Percentiles rank a stretch among this genome's conserved stretches.
phyloP scores from a whole-genome alignment of 2,797 vertebrate genomes.

The Choloepus didactylus region DNA sequence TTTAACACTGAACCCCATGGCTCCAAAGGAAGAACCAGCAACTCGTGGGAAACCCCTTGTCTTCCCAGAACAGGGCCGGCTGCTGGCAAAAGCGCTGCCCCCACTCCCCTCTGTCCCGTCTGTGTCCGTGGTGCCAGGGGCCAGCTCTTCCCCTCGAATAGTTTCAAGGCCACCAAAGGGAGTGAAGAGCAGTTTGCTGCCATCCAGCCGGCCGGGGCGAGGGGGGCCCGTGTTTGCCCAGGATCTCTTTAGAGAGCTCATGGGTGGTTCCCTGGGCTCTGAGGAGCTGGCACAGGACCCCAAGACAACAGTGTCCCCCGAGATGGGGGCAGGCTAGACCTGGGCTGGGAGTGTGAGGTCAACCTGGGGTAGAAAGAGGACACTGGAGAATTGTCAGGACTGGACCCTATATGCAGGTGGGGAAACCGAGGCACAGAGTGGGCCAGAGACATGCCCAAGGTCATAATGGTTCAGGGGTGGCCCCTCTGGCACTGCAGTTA shows the following conservation, averaged over 20 bases:
- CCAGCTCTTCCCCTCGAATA: neutral
- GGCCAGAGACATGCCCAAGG: neutral
- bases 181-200: neutral
- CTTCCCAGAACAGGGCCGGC: neutral
- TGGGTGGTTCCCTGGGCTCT: neutral
- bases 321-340: neutral
- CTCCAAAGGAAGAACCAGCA: neutral
- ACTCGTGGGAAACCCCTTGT: neutral
- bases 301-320: neutral
- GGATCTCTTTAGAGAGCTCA: neutral
- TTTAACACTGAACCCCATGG: fast-evolving
- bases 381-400: neutral
- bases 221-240: neutral
- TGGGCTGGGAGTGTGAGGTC: neutral
- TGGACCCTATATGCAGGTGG: neutral
- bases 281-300: too few relatives aligned
- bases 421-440: neutral
- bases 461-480: neutral
- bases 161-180: too few relatives aligned
- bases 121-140: neutral
- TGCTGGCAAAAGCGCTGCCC: too few relatives aligned
- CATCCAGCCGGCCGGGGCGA: neutral
- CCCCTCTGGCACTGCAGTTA: neutral
- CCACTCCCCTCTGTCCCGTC: neutral
- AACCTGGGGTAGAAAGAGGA: neutral